These are phyloP conservation scores for Nesidiocoris tenuis DNA, from an alignment of 2,888 invertebrate genomes.

Conservation along the genomic window DNA sequence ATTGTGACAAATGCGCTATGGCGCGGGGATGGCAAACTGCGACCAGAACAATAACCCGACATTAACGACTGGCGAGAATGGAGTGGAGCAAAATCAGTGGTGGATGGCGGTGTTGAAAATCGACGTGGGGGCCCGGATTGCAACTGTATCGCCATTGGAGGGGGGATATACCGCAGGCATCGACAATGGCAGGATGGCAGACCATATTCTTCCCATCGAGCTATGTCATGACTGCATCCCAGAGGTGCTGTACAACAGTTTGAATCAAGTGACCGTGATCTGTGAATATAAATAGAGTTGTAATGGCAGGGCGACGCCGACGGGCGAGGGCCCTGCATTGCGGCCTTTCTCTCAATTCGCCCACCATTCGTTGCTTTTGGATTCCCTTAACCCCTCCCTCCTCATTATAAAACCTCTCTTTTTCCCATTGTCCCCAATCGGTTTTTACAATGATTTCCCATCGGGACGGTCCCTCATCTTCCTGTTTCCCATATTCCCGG, in stretches of 20 bases:
- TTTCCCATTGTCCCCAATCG: slow-evolving; percentile 22
- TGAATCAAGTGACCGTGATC: slow-evolving; percentile 39
- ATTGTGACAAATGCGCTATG: background rate
- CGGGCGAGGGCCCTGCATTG: slow-evolving; percentile 18
- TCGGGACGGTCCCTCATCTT: slow-evolving; percentile 6
- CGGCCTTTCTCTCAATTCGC: background rate
- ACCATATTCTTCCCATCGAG: background rate
- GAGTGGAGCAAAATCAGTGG: background rate
- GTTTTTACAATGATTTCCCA: slow-evolving; percentile 34
- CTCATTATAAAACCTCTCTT: slow-evolving; percentile 29
- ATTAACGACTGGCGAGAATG: background rate
- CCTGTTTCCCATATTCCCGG: background rate
- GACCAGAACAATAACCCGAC: background rate
- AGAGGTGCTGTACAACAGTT: slow-evolving; percentile 22
- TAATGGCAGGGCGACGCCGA: slow-evolving; percentile 14
- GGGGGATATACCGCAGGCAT: background rate
- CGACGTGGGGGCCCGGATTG: background rate
- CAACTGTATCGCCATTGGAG: background rate
- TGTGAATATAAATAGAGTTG: slow-evolving; percentile 37
- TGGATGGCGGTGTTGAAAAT: background rate
- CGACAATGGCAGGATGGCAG: background rate
- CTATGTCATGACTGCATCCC: slow-evolving; percentile 1
- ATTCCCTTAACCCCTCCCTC: background rate
- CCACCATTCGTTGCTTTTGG: background rate
- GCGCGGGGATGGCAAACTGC: background rate